Evolutionary conservation across 2,888 invertebrate genomes (phyloP).

Genomic region (Glaucopsyche alexis): DNA sequence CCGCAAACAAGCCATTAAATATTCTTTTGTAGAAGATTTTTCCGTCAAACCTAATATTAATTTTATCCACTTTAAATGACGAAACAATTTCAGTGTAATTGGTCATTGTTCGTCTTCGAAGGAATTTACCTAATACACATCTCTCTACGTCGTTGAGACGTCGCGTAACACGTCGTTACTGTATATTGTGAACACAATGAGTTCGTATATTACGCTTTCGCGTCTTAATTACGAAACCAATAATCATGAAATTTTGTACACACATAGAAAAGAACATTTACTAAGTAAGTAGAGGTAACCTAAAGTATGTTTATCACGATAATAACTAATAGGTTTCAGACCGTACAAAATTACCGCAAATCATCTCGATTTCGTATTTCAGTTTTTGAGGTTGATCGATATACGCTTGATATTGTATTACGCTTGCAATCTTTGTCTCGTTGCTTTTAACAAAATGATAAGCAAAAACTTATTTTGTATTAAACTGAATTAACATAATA

Average conservation of each 20-base stretch:
- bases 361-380: too few relatives aligned
- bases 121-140: neutral
- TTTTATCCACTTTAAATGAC: slow-evolving; percentile 22
- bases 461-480: neutral
- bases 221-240: neutral
- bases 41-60: slow-evolving; percentile 19
- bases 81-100: slow-evolving; percentile 34
- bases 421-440: neutral
- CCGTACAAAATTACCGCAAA: too few relatives aligned
- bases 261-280: neutral
- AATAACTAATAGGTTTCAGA: too few relatives aligned
- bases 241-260: neutral
- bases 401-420: neutral
- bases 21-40: slow-evolving; percentile 28
- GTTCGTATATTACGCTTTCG: slow-evolving; percentile 1
- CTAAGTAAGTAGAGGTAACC: neutral
- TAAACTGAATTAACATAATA: neutral
- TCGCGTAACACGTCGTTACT: neutral
- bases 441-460: neutral
- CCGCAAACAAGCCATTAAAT: slow-evolving; percentile 34
- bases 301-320: neutral
- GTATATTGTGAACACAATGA: neutral
- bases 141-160: neutral
- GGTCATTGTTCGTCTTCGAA: slow-evolving; percentile 18
- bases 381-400: neutral